A percentile compares a stretch with the other conserved stretches of the same genome.
These are phyloP conservation scores for Apus apus DNA, from an alignment of 2,113 vertebrate species.

Conservation along the genomic window DNA sequence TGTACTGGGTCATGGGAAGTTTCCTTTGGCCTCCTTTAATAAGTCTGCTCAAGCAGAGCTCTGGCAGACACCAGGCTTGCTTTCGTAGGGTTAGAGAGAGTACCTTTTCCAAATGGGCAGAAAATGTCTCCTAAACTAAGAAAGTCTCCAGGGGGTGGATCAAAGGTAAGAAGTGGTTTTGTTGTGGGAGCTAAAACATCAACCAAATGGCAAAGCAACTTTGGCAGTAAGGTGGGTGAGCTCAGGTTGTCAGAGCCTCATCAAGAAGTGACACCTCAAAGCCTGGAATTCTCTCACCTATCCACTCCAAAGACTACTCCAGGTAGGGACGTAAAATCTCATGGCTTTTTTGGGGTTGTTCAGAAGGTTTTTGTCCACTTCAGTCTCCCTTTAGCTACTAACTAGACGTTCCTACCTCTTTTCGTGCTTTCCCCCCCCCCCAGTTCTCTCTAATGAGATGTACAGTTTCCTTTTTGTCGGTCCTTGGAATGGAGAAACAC, in stretches of 20 bases:
- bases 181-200: not conserved
- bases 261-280: not conserved
- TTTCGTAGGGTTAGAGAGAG: not conserved
- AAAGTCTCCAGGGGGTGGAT: not conserved
- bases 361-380: not conserved
- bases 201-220: not conserved
- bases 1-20: conserved; percentile 52
- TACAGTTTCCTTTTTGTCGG: not conserved
- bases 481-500: not conserved
- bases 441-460: not conserved
- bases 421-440: not conserved
- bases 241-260: not conserved
- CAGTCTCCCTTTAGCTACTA: not conserved
- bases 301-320: not conserved
- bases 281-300: not conserved
- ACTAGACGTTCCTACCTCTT: not conserved
- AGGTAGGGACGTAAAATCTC: not conserved
- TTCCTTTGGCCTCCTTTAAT: conserved; percentile 20
- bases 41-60: not conserved
- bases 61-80: not conserved
- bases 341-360: not conserved
- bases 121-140: not conserved
- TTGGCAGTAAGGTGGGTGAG: not conserved
- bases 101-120: not conserved
- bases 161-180: not conserved